A percentile compares a stretch with the other conserved stretches of the same genome.
Evolutionary conservation across 2,113 vertebrate species (phyloP).

Genomic region (Himantopus leucocephalus): DNA sequence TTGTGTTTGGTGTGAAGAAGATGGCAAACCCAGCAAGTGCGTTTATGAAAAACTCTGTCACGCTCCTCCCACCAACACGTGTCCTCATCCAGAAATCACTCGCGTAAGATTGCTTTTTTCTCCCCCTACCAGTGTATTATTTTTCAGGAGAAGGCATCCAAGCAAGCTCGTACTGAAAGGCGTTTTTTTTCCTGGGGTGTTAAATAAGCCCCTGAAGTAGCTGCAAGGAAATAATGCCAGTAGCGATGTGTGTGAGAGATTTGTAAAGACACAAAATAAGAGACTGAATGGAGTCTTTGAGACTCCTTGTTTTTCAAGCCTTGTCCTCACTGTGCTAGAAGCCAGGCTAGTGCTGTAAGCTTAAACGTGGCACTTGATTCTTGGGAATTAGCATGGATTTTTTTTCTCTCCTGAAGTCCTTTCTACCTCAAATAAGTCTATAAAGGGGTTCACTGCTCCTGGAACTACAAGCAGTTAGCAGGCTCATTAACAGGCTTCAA

Average conservation of each 20-base stretch:
- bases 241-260: constrained; percentile 26
- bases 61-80: constrained; percentile 39
- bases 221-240: constrained; percentile 28
- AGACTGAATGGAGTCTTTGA: constrained; percentile 52
- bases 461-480: neutral
- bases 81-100: constrained; percentile 85
- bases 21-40: constrained; percentile 69
- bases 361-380: neutral
- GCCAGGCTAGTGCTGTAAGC: neutral
- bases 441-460: neutral
- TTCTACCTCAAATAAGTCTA: neutral
- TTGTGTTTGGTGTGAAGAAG: constrained; percentile 88
- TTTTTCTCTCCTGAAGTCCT: neutral
- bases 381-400: neutral
- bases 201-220: constrained; percentile 45
- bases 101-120: constrained; percentile 76
- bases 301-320: constrained; percentile 17
- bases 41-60: constrained; percentile 80
- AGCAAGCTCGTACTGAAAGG: neutral
- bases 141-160: neutral
- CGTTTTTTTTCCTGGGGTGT: neutral
- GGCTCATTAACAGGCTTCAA: neutral
- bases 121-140: neutral
- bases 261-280: constrained; percentile 30
- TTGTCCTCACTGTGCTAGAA: neutral